A percentile compares a stretch with the other conserved stretches of the same genome.
Evolutionary conservation across 2,888 invertebrate genomes (phyloP).

Genomic region (Imbricaverruca yamaguchii): DNA sequence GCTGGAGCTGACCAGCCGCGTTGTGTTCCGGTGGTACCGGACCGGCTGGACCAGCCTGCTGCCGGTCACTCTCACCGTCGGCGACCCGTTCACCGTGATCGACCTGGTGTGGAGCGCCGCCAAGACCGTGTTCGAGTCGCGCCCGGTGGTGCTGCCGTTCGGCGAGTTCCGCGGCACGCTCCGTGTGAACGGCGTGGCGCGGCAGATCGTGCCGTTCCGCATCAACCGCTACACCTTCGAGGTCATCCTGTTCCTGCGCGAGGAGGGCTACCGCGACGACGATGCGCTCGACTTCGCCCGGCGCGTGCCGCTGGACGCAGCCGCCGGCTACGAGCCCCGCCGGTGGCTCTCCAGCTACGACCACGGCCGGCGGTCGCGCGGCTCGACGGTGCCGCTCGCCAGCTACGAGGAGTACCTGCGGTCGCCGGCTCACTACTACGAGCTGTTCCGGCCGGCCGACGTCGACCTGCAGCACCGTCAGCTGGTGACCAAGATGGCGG

Average conservation of each 20-base stretch:
- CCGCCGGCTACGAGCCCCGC: not conserved
- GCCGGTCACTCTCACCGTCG: not conserved
- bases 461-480: not conserved
- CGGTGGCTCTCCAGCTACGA: not conserved
- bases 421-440: not conserved
- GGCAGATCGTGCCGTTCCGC: not conserved
- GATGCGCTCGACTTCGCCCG: not conserved
- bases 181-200: not conserved
- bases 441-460: not conserved
- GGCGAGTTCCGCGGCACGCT: not conserved
- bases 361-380: not conserved
- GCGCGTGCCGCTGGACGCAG: not conserved
- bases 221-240: conserved; percentile 4
- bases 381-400: not conserved
- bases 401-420: not conserved
- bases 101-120: not conserved
- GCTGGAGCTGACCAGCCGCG: not conserved
- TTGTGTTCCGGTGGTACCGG: conserved; percentile 3
- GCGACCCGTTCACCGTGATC: not conserved
- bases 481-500: conserved; percentile 1
- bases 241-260: not conserved
- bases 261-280: not conserved
- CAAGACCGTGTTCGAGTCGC: not conserved
- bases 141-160: not conserved
- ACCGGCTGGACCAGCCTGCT: not conserved